A percentile compares a stretch with the other conserved stretches of the same genome.
Evolutionary conservation across 2,888 invertebrate species (phyloP).

Genomic region (Tryphoninae sp.): DNA sequence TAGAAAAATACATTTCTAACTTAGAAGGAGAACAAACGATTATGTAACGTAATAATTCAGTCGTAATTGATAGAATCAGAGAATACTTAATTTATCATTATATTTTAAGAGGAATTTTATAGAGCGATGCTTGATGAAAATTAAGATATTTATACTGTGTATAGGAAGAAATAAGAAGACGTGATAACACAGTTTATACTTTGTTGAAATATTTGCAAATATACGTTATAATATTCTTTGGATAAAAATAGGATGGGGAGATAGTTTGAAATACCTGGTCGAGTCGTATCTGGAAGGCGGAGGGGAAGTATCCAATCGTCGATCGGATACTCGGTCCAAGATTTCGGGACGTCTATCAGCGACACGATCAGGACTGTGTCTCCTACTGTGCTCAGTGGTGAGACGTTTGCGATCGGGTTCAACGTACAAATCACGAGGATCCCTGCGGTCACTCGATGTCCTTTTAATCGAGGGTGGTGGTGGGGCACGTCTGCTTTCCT

Average conservation of each 20-base stretch:
- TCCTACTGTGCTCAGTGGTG: constrained; percentile 75
- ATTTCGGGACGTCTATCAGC: constrained; percentile 77
- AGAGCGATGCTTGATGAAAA: no score
- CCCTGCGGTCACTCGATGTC: constrained; percentile 76
- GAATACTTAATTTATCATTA: no score
- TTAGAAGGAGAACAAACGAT: background rate
- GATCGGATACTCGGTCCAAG: constrained; percentile 77
- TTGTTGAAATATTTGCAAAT: no score
- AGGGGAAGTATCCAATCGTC: constrained; percentile 76
- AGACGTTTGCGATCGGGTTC: constrained; percentile 79
- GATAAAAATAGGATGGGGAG: background rate
- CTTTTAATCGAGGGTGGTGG: constrained; percentile 76
- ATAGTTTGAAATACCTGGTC: constrained; percentile 69
- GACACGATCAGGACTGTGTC: constrained; percentile 77
- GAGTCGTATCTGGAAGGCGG: constrained; percentile 78
- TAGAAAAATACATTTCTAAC: background rate
- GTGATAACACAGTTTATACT: no score
- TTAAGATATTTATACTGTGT: no score
- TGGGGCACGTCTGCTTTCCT: constrained; percentile 76
- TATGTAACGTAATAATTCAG: constrained; percentile 5
- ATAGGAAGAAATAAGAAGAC: no score
- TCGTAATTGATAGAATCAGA: no score
- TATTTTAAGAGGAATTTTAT: no score
- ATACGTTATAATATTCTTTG: no score
- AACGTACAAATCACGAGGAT: constrained; percentile 77